Evolutionary conservation across 1,140 invertebrate species (phyloP).

Genomic region (Episyrphus balteatus): DNA sequence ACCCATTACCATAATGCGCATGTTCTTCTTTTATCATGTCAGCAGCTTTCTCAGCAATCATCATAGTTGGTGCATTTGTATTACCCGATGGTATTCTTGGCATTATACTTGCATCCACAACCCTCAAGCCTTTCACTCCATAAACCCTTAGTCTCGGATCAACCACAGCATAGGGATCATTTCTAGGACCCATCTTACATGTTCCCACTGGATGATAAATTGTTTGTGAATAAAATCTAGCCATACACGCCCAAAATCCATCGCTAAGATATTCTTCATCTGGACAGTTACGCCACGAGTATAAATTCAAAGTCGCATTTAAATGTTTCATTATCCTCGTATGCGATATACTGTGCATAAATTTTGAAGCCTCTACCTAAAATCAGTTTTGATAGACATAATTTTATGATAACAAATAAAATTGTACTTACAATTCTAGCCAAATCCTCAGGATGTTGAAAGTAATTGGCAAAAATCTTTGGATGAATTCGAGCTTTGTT

Average conservation of each 20-base stretch:
- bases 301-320: conserved; percentile 49
- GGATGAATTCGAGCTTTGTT: conserved; percentile 58
- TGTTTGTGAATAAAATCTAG: conserved; percentile 52
- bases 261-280: conserved; percentile 39
- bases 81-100: conserved; percentile 55
- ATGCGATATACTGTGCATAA: conserved; percentile 49
- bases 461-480: conserved; percentile 72
- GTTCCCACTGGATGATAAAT: conserved; percentile 55
- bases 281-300: conserved; percentile 48
- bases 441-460: conserved; percentile 54
- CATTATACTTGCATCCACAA: conserved; percentile 64
- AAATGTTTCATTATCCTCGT: conserved; percentile 52
- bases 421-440: conserved; percentile 47
- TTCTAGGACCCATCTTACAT: conserved; percentile 53
- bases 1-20: conserved; percentile 19
- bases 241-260: conserved; percentile 58
- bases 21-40: conserved; percentile 54
- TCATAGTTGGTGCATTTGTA: conserved; percentile 56
- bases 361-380: conserved; percentile 59
- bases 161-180: conserved; percentile 47
- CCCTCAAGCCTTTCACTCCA: conserved; percentile 47
- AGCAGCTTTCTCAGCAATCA: conserved; percentile 57
- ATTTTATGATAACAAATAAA: conserved; percentile 3
- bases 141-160: conserved; percentile 47
- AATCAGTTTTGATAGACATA: not conserved